Conservation (phyloP, 1,140 invertebrate species). For the Tachypleus tridentatus region DNA sequence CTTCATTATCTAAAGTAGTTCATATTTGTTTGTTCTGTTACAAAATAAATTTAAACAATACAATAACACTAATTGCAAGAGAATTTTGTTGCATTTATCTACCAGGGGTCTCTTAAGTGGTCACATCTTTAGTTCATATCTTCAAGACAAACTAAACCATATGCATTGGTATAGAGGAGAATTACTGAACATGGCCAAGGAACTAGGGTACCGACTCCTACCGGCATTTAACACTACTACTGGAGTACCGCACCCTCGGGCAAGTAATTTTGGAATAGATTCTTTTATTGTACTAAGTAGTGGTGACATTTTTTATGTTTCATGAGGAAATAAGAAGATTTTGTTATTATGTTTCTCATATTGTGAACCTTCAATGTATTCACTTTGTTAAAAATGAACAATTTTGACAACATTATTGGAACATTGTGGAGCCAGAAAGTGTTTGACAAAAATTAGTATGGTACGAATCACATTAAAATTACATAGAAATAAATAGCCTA, state of each 20-base stretch:
- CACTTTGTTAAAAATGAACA: too few relatives aligned
- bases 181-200: slow-evolving; percentile 76
- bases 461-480: too few relatives aligned
- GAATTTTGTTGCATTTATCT: slow-evolving; percentile 18
- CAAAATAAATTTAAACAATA: slow-evolving; percentile 1
- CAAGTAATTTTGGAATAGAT: slow-evolving; percentile 34
- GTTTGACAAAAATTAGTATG: too few relatives aligned
- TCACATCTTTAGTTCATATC: slow-evolving; percentile 74
- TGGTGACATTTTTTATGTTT: too few relatives aligned
- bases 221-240: slow-evolving; percentile 97
- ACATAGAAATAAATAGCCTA: too few relatives aligned
- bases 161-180: slow-evolving; percentile 88
- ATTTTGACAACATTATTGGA: too few relatives aligned
- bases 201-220: slow-evolving; percentile 78
- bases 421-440: too few relatives aligned
- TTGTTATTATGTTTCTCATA: too few relatives aligned
- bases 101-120: slow-evolving; percentile 75
- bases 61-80: slow-evolving; percentile 3
- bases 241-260: slow-evolving; percentile 90
- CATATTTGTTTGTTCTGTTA: neutral
- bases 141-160: slow-evolving; percentile 58
- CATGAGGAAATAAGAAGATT: too few relatives aligned
- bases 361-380: too few relatives aligned
- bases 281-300: too few relatives aligned
- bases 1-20: too few relatives aligned